These are phyloP conservation scores for Gila orcuttii DNA, from an alignment of 2,113 vertebrate species.

Conservation along the genomic window DNA sequence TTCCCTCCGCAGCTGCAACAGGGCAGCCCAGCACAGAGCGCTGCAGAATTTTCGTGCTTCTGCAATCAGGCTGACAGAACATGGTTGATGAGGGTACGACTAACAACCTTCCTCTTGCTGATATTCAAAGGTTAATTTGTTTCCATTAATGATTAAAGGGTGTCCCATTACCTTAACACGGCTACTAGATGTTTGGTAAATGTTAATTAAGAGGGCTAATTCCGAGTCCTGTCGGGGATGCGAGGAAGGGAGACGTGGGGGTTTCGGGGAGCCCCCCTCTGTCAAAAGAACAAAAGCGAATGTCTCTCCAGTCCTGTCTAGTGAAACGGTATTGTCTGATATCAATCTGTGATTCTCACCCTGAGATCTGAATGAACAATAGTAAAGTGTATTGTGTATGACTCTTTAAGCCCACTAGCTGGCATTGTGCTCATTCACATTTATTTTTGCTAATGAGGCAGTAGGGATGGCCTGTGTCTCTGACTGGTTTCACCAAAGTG, in stretches of 20 bases:
- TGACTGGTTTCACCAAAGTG: neutral
- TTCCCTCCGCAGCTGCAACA: conserved; percentile 53
- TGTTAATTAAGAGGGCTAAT: conserved; percentile 59
- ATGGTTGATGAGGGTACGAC: conserved; percentile 49
- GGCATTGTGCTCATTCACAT: conserved; percentile 41
- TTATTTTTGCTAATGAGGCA: neutral
- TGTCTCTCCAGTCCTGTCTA: conserved; percentile 13
- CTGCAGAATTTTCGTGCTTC: conserved; percentile 1
- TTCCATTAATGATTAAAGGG: conserved; percentile 69
- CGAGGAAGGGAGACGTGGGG: neutral
- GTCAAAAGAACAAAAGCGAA: conserved; percentile 42
- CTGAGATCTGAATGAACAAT: conserved; percentile 50
- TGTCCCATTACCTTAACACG: conserved; percentile 62
- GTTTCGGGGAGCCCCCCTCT: neutral
- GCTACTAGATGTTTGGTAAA: conserved; percentile 60
- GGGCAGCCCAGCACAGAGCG: neutral
- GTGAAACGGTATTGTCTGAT: conserved; percentile 50
- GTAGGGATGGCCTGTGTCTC: neutral
- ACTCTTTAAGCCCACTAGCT: conserved; percentile 52
- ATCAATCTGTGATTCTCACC: conserved; percentile 44
- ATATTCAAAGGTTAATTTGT: conserved; percentile 76
- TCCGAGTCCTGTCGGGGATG: conserved; percentile 53
- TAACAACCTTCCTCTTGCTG: conserved; percentile 60
- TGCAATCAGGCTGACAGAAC: conserved; percentile 52
- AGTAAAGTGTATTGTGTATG: conserved; percentile 53